A percentile compares a stretch with the other conserved stretches of the same genome.
Conservation (phyloP, 2,888 invertebrate species). For the Caenorhabditis sp. region DNA sequence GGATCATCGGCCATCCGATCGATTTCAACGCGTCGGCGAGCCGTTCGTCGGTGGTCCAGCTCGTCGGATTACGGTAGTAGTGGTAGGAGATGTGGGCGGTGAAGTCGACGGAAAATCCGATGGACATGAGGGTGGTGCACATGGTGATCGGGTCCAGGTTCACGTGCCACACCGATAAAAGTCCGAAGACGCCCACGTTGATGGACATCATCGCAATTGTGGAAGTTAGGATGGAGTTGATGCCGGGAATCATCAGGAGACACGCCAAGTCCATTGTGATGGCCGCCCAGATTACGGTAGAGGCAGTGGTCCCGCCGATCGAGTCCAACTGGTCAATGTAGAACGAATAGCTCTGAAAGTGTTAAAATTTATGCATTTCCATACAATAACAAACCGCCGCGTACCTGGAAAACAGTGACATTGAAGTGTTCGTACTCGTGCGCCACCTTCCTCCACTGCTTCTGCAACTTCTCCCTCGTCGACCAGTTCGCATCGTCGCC, state of each 20-base stretch:
- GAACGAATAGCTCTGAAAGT: slow-evolving; percentile 69
- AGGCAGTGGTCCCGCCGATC: slow-evolving; percentile 66
- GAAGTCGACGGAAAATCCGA: slow-evolving; percentile 68
- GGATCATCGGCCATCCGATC: slow-evolving; percentile 74
- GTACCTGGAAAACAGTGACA: slow-evolving; percentile 72
- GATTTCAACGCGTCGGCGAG: slow-evolving; percentile 68
- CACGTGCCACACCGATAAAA: slow-evolving; percentile 69
- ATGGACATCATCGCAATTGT: slow-evolving; percentile 71
- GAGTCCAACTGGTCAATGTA: slow-evolving; percentile 73
- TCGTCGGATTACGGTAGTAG: slow-evolving; percentile 68
- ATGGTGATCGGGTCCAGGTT: slow-evolving; percentile 72
- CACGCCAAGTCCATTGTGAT: slow-evolving; percentile 72
- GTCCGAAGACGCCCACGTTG: slow-evolving; percentile 72
- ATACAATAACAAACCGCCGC: too few relatives aligned
- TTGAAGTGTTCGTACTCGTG: slow-evolving; percentile 64
- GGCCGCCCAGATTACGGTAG: slow-evolving; percentile 69
- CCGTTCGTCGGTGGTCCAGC: slow-evolving; percentile 65
- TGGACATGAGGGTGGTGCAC: slow-evolving; percentile 71
- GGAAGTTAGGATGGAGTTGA: slow-evolving; percentile 64
- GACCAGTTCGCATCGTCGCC: slow-evolving; percentile 65
- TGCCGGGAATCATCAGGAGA: slow-evolving; percentile 69
- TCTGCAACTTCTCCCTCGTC: slow-evolving; percentile 65
- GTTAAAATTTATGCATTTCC: too few relatives aligned
- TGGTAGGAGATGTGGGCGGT: slow-evolving; percentile 73
- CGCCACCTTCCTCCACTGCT: slow-evolving; percentile 67